Conservation (phyloP, 2,797 vertebrate species). For the Sebastes miniatus region DNA sequence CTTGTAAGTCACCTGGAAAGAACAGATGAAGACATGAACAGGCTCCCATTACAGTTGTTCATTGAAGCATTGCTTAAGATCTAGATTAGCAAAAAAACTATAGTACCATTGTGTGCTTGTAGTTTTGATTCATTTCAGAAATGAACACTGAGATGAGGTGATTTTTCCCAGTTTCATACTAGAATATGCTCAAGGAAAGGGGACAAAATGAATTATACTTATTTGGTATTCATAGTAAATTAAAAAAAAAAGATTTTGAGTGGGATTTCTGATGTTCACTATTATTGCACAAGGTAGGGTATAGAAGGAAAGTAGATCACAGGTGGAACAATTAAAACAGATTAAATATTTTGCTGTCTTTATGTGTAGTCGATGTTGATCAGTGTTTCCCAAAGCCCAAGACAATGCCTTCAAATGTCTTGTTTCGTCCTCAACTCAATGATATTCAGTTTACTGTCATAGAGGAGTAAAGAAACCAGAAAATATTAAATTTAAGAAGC, state of each 20-base stretch:
- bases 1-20: background rate
- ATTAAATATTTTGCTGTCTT: background rate
- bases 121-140: background rate
- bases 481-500: too few relatives aligned
- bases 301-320: background rate
- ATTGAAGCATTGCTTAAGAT: background rate
- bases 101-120: background rate
- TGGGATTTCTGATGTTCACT: background rate
- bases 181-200: background rate
- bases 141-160: background rate
- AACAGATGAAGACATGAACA: too few relatives aligned
- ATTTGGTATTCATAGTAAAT: background rate
- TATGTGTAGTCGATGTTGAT: background rate
- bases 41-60: background rate
- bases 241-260: background rate
- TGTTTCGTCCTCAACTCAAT: too few relatives aligned
- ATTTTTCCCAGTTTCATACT: background rate
- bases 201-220: background rate
- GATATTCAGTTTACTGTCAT: too few relatives aligned
- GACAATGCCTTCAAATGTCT: too few relatives aligned
- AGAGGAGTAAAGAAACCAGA: too few relatives aligned
- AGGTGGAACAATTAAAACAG: background rate
- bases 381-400: too few relatives aligned
- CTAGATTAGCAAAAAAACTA: background rate
- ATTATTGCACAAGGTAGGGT: background rate